Evolutionary conservation across 2,797 vertebrate species (phyloP).

Genomic region (Acanthiza pusilla): DNA sequence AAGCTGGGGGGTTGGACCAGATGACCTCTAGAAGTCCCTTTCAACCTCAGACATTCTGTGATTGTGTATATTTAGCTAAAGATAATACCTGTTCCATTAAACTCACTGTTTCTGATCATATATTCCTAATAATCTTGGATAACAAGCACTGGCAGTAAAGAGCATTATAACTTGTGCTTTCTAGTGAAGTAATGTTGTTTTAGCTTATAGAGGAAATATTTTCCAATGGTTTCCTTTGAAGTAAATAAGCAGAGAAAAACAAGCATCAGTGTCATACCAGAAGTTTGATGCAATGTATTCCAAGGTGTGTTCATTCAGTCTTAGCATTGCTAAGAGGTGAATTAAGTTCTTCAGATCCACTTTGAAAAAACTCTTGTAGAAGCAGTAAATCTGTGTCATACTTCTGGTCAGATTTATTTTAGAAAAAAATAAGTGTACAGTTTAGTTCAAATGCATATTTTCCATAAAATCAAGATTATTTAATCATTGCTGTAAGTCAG

Average conservation of each 20-base stretch:
- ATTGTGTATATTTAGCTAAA: not conserved
- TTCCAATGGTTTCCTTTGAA: not conserved
- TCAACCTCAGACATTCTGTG: not conserved
- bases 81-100: not conserved
- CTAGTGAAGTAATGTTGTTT: not conserved
- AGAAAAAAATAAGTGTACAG: not conserved
- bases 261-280: not conserved
- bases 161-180: not conserved
- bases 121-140: not conserved
- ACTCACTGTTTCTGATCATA: not conserved
- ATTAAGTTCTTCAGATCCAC: not conserved
- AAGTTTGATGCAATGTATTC: not conserved
- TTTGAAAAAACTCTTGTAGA: not conserved
- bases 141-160: not conserved
- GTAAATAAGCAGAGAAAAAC: not conserved
- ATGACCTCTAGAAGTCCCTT: not conserved
- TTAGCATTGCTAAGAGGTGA: not conserved
- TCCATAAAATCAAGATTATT: not conserved
- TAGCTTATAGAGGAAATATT: not conserved
- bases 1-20: not conserved
- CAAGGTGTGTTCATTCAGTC: rapidly evolving
- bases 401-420: not conserved
- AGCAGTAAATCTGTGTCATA: not conserved
- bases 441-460: not conserved
- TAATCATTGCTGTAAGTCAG: not conserved